Conservation (phyloP, 2,113 vertebrate species). For the Pimephales promelas region DNA sequence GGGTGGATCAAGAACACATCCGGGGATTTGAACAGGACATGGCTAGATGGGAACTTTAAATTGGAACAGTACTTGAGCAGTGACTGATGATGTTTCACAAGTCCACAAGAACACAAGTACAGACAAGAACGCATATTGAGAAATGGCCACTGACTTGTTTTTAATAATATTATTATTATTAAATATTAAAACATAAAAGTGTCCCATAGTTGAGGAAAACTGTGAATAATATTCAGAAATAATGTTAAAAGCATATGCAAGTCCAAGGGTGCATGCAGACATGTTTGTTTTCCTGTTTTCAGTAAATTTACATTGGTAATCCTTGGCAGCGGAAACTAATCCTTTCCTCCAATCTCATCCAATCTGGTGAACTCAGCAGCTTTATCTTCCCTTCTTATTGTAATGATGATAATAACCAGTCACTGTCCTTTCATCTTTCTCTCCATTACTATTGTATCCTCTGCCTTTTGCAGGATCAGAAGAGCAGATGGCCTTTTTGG, state of each 20-base stretch:
- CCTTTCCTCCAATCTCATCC: slow-evolving; percentile 42
- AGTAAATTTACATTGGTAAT: slow-evolving; percentile 56
- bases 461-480: slow-evolving; percentile 18
- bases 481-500: slow-evolving; percentile 54
- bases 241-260: neutral
- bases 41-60: too few species aligned
- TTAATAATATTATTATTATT: neutral
- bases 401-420: slow-evolving; percentile 52
- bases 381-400: slow-evolving; percentile 57
- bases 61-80: too few species aligned
- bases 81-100: too few species aligned
- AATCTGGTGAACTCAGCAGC: slow-evolving; percentile 57
- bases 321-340: slow-evolving; percentile 54
- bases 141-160: too few species aligned
- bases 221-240: neutral
- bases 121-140: too few species aligned
- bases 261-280: neutral
- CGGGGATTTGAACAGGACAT: too few species aligned
- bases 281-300: slow-evolving; percentile 20
- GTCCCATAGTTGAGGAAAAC: neutral
- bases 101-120: too few species aligned
- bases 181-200: neutral
- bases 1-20: too few species aligned
- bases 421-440: slow-evolving; percentile 40
- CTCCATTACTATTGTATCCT: slow-evolving; percentile 34